These are phyloP conservation scores for Novumbra hubbsi DNA, from an alignment of 2,797 vertebrate species.

Conservation along the genomic window DNA sequence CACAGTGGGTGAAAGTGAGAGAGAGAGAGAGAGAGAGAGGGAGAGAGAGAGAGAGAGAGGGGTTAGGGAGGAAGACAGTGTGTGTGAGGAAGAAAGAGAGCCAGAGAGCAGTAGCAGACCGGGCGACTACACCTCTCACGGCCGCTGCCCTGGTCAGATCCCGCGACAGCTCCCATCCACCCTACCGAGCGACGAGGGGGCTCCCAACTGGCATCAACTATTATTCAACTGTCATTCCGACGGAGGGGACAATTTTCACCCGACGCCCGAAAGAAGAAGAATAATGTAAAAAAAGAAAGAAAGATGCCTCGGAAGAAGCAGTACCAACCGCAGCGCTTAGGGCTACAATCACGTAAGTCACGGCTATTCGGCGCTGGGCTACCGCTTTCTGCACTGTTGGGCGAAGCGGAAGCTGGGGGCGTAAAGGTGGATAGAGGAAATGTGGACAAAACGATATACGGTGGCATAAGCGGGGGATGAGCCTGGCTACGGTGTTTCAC, in stretches of 20 bases:
- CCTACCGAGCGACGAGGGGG: neutral
- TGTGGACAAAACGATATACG: neutral
- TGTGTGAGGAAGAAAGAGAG: neutral
- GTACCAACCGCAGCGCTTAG: neutral
- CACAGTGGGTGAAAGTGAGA: too few species aligned
- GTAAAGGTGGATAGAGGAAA: neutral
- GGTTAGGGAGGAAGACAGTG: neutral
- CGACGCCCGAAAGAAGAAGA: neutral
- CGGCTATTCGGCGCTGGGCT: neutral
- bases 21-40: neutral
- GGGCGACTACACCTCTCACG: neutral
- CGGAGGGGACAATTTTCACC: neutral
- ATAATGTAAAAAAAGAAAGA: neutral
- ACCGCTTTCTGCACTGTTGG: neutral
- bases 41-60: neutral
- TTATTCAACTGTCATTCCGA: neutral
- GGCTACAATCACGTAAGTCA: constrained; percentile 1
- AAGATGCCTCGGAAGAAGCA: constrained; percentile 3
- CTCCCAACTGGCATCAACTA: neutral
- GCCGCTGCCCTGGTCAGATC: neutral
- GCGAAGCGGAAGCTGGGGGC: neutral
- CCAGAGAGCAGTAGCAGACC: neutral
- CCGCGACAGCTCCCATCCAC: neutral
- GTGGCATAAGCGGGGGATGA: neutral
- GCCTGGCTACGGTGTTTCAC: neutral